A percentile compares a stretch with the other conserved stretches of the same genome.
phyloP scores from a whole-genome alignment of 2,113 vertebrate species.

The Gymnarchus niloticus region DNA sequence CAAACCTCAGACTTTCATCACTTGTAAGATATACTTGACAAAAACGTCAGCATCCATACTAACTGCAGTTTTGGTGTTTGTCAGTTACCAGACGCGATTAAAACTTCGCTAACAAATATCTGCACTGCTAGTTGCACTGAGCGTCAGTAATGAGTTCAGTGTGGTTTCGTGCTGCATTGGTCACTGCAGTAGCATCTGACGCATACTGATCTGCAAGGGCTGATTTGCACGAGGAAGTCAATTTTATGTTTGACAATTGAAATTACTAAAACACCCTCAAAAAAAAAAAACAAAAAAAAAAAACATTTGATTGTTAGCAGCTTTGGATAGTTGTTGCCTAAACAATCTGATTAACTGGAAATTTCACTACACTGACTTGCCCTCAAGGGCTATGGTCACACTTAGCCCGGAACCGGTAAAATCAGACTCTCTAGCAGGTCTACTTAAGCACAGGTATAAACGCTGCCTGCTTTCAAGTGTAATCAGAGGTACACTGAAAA shows the following conservation, averaged over 20 bases:
- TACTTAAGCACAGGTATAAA: neutral
- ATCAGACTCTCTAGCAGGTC: neutral
- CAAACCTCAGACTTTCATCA: conserved; percentile 24
- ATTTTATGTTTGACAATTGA: too few species aligned
- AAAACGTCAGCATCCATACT: neutral
- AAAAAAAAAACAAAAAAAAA: too few species aligned
- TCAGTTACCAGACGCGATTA: neutral
- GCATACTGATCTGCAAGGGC: neutral
- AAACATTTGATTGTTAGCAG: too few species aligned
- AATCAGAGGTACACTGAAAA: too few species aligned
- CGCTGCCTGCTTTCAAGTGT: neutral
- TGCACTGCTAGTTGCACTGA: neutral
- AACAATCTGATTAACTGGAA: too few species aligned
- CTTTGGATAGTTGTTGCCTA: too few species aligned
- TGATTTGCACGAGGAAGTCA: neutral
- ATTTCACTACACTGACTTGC: too few species aligned
- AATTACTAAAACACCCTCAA: too few species aligned
- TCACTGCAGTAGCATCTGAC: neutral
- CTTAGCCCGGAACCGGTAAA: neutral
- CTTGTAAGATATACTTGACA: neutral
- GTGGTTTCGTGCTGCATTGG: neutral
- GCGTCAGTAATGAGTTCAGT: neutral
- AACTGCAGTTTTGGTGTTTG: neutral
- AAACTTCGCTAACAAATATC: too few species aligned
- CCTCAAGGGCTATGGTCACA: too few species aligned